Conservation (phyloP, 2,113 vertebrate genomes). For the Ivindomyrus marchei region DNA sequence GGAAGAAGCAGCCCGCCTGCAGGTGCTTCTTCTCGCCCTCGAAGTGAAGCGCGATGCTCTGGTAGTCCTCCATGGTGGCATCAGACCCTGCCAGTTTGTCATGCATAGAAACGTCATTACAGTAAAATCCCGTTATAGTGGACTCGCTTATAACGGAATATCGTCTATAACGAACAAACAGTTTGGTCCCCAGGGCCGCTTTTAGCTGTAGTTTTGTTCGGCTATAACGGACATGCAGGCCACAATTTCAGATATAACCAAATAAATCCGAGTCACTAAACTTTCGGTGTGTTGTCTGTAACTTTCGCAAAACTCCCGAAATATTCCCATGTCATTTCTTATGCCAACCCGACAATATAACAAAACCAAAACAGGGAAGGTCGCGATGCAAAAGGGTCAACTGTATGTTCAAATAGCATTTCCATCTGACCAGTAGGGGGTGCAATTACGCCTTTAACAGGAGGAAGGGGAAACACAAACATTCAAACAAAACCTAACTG, state of each 20-base stretch:
- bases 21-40: constrained; percentile 91
- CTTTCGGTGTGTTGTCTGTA: not conserved
- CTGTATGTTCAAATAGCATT: not conserved
- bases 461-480: not conserved
- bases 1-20: constrained; percentile 90
- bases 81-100: constrained; percentile 64
- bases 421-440: not conserved
- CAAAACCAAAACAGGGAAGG: not conserved
- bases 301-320: not conserved
- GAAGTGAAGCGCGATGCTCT: constrained; percentile 94
- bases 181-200: no score
- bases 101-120: not conserved
- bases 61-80: constrained; percentile 83
- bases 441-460: not conserved
- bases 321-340: not conserved
- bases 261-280: not conserved
- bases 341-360: not conserved
- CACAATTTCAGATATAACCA: not conserved
- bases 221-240: not conserved
- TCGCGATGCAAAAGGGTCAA: not conserved
- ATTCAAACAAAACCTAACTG: not conserved
- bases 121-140: no score
- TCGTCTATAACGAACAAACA: no score
- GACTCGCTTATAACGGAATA: no score
- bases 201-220: no score